Evolutionary conservation across 2,888 invertebrate genomes (phyloP).

Genomic region (Cephus rjabovi): DNA sequence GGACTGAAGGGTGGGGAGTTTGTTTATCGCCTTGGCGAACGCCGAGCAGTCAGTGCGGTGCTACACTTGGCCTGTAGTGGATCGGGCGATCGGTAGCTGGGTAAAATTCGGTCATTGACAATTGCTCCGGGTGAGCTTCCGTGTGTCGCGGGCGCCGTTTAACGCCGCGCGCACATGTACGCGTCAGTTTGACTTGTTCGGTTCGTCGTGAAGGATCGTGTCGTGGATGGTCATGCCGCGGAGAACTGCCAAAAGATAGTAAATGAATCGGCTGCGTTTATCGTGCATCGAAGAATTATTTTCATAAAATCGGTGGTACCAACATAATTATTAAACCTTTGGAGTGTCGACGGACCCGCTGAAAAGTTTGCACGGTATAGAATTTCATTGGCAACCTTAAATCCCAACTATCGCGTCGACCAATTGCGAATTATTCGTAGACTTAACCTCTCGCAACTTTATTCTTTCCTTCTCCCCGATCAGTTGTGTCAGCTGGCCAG

Average conservation of each 20-base stretch:
- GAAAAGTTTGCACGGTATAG: background rate
- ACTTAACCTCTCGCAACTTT: background rate
- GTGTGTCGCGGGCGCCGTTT: constrained; percentile 12
- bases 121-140: constrained; percentile 11
- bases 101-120: constrained; percentile 27
- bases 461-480: background rate
- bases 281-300: background rate
- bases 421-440: background rate
- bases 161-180: constrained; percentile 11
- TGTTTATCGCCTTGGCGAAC: constrained; percentile 62
- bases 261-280: constrained; percentile 2
- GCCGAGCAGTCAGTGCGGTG: constrained; percentile 59
- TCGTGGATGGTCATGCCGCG: constrained; percentile 13
- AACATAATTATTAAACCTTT: background rate
- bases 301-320: background rate
- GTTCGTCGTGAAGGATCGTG: constrained; percentile 2
- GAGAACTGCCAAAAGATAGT: constrained; percentile 12
- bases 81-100: constrained; percentile 40
- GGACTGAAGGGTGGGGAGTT: constrained; percentile 53
- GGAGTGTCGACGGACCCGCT: background rate
- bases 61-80: constrained; percentile 52
- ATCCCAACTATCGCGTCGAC: background rate
- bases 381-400: background rate
- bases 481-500: background rate
- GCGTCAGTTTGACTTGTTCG: constrained; percentile 12